A percentile compares a stretch with the other conserved stretches of the same genome.
Conservation (phyloP, 2,113 vertebrate species). For the Aegypius monachus region DNA sequence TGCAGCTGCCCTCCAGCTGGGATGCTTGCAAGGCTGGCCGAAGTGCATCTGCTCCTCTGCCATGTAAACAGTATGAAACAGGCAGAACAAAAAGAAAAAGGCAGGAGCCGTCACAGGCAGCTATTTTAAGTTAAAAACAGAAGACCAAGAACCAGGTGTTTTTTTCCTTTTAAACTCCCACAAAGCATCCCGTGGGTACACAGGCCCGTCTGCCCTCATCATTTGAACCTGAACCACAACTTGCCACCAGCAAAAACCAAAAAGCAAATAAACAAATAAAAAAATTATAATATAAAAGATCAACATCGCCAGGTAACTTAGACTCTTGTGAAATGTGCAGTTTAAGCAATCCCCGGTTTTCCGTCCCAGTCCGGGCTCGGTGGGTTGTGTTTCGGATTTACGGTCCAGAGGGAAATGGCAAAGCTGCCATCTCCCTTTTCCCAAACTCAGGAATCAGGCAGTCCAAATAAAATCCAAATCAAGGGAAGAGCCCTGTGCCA, state of each 20-base stretch:
- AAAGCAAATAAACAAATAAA: slow-evolving; percentile 22
- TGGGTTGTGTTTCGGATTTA: rapidly evolving
- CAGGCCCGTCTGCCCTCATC: rapidly evolving
- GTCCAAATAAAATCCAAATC: neutral
- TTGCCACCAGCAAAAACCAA: neutral
- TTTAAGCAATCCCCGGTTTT: neutral
- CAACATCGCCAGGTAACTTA: neutral
- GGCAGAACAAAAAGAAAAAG: neutral
- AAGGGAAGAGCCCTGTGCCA: neutral
- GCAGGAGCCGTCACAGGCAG: neutral
- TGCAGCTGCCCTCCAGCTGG: neutral
- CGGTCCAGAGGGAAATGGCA: neutral
- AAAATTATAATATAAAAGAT: neutral
- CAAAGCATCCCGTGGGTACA: neutral
- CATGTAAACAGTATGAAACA: rapidly evolving
- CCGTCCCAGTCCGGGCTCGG: rapidly evolving
- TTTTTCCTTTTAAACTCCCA: neutral
- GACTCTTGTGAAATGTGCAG: neutral
- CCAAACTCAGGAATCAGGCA: neutral
- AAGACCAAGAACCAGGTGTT: neutral
- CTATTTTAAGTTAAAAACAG: neutral
- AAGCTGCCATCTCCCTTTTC: neutral
- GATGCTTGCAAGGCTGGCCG: neutral
- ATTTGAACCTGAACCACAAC: neutral
- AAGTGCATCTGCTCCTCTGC: rapidly evolving